Percentiles rank a stretch among this genome's conserved stretches.
phyloP scores from a whole-genome alignment of 1,140 invertebrate species.

The Paraescarpia echinospica region DNA sequence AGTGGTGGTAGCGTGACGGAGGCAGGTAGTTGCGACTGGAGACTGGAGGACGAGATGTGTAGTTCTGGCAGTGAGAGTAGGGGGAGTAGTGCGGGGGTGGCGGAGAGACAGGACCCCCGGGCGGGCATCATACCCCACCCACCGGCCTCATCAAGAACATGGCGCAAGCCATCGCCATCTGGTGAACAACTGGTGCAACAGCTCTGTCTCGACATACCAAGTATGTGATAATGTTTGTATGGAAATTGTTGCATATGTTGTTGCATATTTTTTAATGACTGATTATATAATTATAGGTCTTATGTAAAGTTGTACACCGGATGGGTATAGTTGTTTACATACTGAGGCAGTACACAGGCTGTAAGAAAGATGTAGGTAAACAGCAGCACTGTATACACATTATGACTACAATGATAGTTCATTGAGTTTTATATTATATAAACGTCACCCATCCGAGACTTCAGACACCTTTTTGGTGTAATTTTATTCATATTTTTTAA shows the following conservation, averaged over 20 bases:
- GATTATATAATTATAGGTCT: no score
- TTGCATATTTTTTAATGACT: background rate
- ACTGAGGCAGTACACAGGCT: no score
- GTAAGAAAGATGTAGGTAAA: no score
- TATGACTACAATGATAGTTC: background rate
- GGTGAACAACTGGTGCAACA: constrained; percentile 28
- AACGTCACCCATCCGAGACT: background rate
- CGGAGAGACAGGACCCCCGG: constrained; percentile 32
- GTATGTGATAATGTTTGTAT: constrained; percentile 1
- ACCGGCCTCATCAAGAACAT: constrained; percentile 8
- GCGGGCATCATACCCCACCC: constrained; percentile 28
- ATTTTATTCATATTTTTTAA: no score
- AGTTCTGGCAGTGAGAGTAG: constrained; percentile 50
- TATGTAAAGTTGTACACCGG: background rate
- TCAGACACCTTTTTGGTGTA: background rate
- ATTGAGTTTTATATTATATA: background rate
- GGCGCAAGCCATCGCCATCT: background rate
- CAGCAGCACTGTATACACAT: background rate
- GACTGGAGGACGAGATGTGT: background rate
- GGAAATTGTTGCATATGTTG: constrained; percentile 27
- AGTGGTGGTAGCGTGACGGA: background rate
- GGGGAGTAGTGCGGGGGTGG: constrained; percentile 51
- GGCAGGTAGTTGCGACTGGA: background rate
- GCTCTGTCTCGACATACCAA: constrained; percentile 48
- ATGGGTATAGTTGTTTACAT: background rate